Percentiles rank a stretch among this genome's conserved stretches.
Evolutionary conservation across 2,113 vertebrate genomes (phyloP).

Genomic region (Apeltes quadracus): DNA sequence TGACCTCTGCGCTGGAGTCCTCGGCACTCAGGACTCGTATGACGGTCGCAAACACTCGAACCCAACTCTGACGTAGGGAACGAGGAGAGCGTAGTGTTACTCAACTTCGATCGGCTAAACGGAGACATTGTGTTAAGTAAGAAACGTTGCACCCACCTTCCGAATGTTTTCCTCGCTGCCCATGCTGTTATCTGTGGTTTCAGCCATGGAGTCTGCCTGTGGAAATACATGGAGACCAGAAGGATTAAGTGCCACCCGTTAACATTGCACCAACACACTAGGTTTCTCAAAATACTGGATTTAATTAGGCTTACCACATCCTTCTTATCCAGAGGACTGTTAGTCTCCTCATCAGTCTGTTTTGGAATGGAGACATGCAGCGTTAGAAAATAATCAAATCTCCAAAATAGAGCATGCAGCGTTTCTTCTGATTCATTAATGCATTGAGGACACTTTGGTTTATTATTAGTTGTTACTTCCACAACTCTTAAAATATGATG

Average conservation of each 20-base stretch:
- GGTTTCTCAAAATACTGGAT: background rate
- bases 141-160: constrained; percentile 53
- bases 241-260: background rate
- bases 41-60: constrained; percentile 42
- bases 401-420: background rate
- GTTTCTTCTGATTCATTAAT: background rate
- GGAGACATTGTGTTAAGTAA: background rate
- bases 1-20: constrained; percentile 57
- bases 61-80: constrained; percentile 53
- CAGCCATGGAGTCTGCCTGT: constrained; percentile 45
- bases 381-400: constrained; percentile 2
- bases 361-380: constrained; percentile 2
- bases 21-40: constrained; percentile 48
- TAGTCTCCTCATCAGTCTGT: constrained; percentile 69
- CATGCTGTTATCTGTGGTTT: constrained; percentile 72
- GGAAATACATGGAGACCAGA: background rate
- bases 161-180: constrained; percentile 72
- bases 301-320: constrained; percentile 34
- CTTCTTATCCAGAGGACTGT: constrained; percentile 60
- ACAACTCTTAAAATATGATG: background rate
- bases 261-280: background rate
- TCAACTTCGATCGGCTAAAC: background rate
- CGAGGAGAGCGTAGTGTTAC: background rate
- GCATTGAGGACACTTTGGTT: background rate
- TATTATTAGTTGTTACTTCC: background rate